Percentiles rank a stretch among this genome's conserved stretches.
These are phyloP conservation scores for Ylistrum balloti DNA, from an alignment of 1,140 invertebrate genomes.

Conservation along the genomic window DNA sequence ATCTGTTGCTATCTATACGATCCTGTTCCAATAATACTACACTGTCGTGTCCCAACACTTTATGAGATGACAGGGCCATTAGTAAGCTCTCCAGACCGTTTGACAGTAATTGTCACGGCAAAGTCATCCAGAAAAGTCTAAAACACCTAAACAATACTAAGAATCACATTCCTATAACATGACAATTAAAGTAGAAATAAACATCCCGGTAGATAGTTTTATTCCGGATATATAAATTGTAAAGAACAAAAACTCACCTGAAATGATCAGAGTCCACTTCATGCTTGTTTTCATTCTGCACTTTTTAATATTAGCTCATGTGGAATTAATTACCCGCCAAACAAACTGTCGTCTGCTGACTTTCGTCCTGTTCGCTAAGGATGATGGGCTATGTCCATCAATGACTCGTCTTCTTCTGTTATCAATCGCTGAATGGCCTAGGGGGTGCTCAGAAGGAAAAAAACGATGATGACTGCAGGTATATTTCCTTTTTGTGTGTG, in stretches of 20 bases:
- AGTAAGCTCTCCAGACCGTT: constrained; percentile 11
- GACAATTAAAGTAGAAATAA: neutral
- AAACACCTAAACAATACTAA: constrained; percentile 7
- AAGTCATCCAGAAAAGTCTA: neutral
- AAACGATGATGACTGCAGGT: constrained; percentile 32
- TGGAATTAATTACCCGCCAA: constrained; percentile 25
- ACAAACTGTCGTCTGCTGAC: constrained; percentile 1
- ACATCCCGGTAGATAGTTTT: neutral
- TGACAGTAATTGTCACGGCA: constrained; percentile 3
- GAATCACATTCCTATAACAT: neutral
- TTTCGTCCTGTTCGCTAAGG: constrained; percentile 13
- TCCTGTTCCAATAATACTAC: neutral
- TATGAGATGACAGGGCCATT: neutral
- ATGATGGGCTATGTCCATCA: constrained; percentile 37
- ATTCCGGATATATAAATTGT: neutral
- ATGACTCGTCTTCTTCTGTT: constrained; percentile 38
- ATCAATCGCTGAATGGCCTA: constrained; percentile 38
- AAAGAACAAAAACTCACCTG: constrained; percentile 2
- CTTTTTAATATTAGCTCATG: neutral
- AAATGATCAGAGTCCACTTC: constrained; percentile 8
- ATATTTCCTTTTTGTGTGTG: constrained; percentile 7
- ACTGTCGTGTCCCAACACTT: neutral
- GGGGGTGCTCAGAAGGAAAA: constrained; percentile 23
- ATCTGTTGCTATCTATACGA: neutral
- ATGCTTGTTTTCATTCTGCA: constrained; percentile 16